A percentile compares a stretch with the other conserved stretches of the same genome.
Evolutionary conservation across 2,797 vertebrate genomes (phyloP).

Genomic region (Poeciliopsis infans): DNA sequence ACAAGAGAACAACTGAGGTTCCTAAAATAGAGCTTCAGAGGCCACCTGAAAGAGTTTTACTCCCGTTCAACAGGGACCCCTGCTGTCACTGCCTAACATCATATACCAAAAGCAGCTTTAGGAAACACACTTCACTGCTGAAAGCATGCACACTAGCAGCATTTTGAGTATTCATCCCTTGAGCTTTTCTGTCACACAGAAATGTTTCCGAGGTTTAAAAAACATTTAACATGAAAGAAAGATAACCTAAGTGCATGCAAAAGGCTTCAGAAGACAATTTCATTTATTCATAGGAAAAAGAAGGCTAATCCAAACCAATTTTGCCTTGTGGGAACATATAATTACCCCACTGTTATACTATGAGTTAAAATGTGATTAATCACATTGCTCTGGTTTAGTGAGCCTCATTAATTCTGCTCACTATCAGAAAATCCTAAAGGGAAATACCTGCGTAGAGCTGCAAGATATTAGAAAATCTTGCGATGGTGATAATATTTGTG

Average conservation of each 20-base stretch:
- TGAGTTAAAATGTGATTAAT: background rate
- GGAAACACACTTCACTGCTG: background rate
- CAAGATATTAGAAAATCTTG: background rate
- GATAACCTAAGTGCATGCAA: background rate
- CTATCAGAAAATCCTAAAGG: background rate
- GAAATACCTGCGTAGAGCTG: background rate
- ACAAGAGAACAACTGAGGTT: background rate
- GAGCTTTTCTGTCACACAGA: background rate
- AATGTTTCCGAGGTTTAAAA: background rate
- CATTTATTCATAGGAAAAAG: background rate
- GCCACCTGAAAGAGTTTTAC: background rate
- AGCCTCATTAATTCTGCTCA: background rate
- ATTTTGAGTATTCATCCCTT: background rate
- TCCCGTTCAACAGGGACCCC: slow-evolving; percentile 3
- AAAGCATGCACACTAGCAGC: background rate
- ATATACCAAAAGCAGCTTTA: background rate
- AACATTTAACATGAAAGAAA: background rate
- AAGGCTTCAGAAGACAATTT: background rate
- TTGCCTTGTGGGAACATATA: background rate
- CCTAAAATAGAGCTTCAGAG: background rate
- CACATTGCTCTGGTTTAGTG: background rate
- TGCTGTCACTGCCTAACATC: background rate
- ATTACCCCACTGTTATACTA: background rate
- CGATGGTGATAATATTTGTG: background rate
- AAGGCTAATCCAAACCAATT: background rate